Conservation (phyloP, 1,140 invertebrate genomes). For the Calosoma granatense region DNA sequence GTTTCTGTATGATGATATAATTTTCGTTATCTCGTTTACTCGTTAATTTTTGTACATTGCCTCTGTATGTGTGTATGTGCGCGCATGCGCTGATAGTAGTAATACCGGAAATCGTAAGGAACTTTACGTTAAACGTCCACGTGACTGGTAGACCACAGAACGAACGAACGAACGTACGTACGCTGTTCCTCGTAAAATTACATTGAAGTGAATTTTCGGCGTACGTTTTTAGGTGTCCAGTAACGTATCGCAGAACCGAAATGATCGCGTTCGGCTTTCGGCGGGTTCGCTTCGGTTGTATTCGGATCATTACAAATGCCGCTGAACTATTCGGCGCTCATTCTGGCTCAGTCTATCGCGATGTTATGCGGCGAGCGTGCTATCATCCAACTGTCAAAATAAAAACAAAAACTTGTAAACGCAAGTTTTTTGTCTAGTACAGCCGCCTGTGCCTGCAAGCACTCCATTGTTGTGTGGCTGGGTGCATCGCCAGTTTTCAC, state of each 20-base stretch:
- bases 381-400: background rate
- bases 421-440: too few relatives aligned
- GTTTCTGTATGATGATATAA: too few relatives aligned
- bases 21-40: too few relatives aligned
- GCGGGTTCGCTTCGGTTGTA: background rate
- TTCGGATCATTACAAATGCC: background rate
- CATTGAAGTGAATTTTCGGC: too few relatives aligned
- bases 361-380: background rate
- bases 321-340: background rate
- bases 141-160: background rate
- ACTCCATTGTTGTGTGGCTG: too few relatives aligned
- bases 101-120: background rate
- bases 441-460: too few relatives aligned
- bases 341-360: background rate
- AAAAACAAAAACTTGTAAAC: background rate
- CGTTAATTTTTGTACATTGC: too few relatives aligned
- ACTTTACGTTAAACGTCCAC: background rate
- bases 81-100: background rate
- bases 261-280: background rate
- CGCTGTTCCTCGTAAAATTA: background rate
- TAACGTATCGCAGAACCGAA: background rate
- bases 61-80: too few relatives aligned
- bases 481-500: too few relatives aligned
- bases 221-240: too few relatives aligned
- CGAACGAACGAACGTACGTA: background rate